phyloP scores from a whole-genome alignment of 2,888 invertebrate species.

The Cantharis rufa region DNA sequence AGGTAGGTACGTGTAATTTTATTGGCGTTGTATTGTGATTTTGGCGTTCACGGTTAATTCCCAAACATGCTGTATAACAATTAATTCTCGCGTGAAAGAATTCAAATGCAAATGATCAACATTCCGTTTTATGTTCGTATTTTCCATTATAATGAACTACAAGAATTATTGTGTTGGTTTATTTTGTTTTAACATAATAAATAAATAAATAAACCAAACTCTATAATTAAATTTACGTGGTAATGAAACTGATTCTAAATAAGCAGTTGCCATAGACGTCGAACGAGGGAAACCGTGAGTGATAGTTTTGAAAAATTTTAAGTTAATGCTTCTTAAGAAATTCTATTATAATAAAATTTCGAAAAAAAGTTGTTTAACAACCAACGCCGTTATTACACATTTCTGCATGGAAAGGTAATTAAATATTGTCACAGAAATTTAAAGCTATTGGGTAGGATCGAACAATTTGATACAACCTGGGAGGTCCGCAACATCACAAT shows the following conservation, averaged over 20 bases:
- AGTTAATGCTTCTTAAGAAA: not conserved
- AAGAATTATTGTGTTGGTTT: not conserved
- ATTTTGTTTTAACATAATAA: not conserved
- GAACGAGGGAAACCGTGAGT: not conserved
- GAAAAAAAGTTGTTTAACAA: not conserved
- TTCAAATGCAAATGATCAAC: slow-evolving; percentile 15
- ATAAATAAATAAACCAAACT: not conserved
- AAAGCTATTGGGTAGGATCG: not conserved
- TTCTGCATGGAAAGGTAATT: not conserved
- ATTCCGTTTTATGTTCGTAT: not conserved
- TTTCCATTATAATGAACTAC: not conserved
- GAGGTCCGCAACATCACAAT: not conserved
- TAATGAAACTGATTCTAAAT: not conserved
- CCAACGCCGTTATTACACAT: not conserved
- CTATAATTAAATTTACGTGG: not conserved
- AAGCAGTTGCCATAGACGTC: not conserved
- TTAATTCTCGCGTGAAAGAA: slow-evolving; percentile 20
- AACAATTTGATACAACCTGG: not conserved
- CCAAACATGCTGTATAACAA: slow-evolving; percentile 15
- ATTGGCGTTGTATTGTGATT: not conserved
- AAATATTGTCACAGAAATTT: not conserved
- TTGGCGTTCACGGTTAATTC: not conserved
- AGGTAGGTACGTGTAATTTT: not conserved
- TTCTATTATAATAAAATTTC: no score
- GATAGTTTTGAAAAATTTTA: not conserved